Base-by-base conservation (phyloP, 1,140 invertebrate species). In the Popillia japonica region DNA sequence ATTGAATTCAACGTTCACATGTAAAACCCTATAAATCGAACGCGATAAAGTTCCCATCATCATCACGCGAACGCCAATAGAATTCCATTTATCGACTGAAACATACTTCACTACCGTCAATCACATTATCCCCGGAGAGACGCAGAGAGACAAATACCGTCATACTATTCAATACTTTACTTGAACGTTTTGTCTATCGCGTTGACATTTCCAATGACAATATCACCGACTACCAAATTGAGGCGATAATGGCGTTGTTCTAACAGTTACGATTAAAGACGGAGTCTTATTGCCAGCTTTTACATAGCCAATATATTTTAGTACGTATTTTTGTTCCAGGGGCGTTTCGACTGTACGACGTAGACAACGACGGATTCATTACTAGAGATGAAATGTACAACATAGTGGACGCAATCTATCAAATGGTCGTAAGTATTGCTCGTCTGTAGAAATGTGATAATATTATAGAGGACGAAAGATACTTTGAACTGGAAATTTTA, bases 361-460 rank as follows among this genome's bases (percentile, higher is more conserved):
- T 99, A 27, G 97, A 99, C 89, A 98, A 98, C 87, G 97, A 99
- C 87, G 98, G 98, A 0, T 99, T 95, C 87, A 99, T 99, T 84
- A 99, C 98, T 8, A 90, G 96, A 78, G 95, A 97, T 79, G 98
- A 99, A 88, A 99, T 99, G 98, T 97, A 98, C 86, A 97, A 98
- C 87, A 99, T 99, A 84, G 98, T 99, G 10, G 97, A 99, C 86
- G 97, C 97, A 77, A 99, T 99, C 85, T 99, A 99, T 89, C 96
- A 98, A 88, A 99, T 99, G 98, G 96, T 99, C 90, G 96, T 97
- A 91, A 91, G 95, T 93, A 87, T 64, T 17, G 6, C 20, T 11
- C 4, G 6, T 9, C 14, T 48, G 44, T 48, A 14, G 4, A 48
- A 14, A 7, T 48, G n/a, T n/a, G n/a, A n/a, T n/a, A n/a, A n/a